These are phyloP conservation scores for Protobothrops flavoviridis DNA, from an alignment of 2,113 vertebrate species.

Conservation along the genomic window DNA sequence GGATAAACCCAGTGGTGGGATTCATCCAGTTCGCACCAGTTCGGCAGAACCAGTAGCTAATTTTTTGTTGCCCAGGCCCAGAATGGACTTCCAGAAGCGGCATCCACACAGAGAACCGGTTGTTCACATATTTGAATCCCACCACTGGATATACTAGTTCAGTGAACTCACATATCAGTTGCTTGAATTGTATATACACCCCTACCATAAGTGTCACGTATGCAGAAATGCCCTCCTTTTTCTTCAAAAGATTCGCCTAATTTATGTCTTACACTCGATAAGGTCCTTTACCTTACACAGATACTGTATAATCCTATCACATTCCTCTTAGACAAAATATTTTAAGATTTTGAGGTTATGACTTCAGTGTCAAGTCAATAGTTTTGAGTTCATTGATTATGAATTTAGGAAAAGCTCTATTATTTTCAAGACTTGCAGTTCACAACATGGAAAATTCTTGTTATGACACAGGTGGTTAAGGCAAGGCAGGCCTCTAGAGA, in stretches of 20 bases:
- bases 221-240: constrained; percentile 18
- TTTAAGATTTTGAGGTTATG: not conserved
- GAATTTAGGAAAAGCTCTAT: not conserved
- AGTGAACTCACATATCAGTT: not conserved
- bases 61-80: too few relatives aligned
- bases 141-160: not conserved
- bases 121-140: too few relatives aligned
- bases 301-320: not conserved
- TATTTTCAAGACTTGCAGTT: not conserved
- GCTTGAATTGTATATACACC: not conserved
- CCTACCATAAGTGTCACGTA: not conserved
- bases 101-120: too few relatives aligned
- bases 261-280: constrained; percentile 14
- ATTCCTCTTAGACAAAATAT: not conserved
- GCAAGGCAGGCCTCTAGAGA: too few relatives aligned
- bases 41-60: too few relatives aligned
- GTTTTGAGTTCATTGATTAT: not conserved
- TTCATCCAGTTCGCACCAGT: too few relatives aligned
- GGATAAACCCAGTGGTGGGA: not conserved
- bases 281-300: not conserved
- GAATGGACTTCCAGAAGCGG: too few relatives aligned
- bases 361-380: not conserved
- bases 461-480: too few relatives aligned
- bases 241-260: not conserved
- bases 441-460: not conserved